Conservation (phyloP, 2,113 vertebrate species). For the Apaloderma vittatum region DNA sequence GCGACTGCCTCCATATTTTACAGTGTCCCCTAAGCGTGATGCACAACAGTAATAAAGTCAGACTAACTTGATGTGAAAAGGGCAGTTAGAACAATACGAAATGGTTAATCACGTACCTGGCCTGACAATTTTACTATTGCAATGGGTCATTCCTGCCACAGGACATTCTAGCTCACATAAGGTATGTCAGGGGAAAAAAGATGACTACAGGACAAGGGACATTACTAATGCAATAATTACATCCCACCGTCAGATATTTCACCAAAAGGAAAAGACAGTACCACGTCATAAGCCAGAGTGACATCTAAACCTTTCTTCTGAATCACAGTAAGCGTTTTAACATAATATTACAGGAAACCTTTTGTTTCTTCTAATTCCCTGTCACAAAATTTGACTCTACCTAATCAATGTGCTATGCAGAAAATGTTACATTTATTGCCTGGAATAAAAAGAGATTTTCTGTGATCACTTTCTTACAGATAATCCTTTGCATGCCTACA, state of each 20-base stretch:
- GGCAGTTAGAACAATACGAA: not conserved
- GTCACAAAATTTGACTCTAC: not conserved
- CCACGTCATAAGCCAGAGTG: not conserved
- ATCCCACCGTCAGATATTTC: not conserved
- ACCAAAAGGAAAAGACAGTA: slow-evolving; percentile 14
- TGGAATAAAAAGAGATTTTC: not conserved
- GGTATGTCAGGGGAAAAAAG: not conserved
- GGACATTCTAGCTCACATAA: not conserved
- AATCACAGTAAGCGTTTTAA: not conserved
- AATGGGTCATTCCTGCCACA: not conserved
- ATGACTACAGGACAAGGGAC: not conserved
- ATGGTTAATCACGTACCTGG: not conserved
- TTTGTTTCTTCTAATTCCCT: not conserved
- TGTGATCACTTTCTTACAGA: not conserved
- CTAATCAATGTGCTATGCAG: not conserved
- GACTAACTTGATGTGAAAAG: slow-evolving; percentile 5
- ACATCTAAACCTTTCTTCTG: slow-evolving; percentile 1
- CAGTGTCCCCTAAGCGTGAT: slow-evolving; percentile 14
- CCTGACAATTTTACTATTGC: slow-evolving; percentile 24
- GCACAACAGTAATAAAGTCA: slow-evolving; percentile 33
- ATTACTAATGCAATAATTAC: not conserved
- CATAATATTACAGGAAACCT: not conserved
- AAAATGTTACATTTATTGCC: not conserved
- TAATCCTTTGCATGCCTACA: not conserved
- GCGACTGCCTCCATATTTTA: not conserved